These are phyloP conservation scores for Drosophila affinis DNA, from an alignment of 2,888 invertebrate species.

Conservation along the genomic window DNA sequence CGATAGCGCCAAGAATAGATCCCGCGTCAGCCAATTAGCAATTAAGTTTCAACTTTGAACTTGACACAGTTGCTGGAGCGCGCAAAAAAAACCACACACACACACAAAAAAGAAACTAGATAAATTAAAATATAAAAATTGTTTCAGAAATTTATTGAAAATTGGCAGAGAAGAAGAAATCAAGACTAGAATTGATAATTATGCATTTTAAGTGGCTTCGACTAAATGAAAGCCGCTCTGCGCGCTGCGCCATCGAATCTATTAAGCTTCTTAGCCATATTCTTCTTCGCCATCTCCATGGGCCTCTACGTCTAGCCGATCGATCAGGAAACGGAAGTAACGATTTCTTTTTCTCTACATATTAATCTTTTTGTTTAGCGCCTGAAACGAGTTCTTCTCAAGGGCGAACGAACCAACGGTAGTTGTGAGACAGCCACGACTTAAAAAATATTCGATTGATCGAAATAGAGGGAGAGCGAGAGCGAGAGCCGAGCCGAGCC, in stretches of 20 bases:
- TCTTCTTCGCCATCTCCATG: constrained; percentile 34
- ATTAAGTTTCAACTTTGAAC: constrained; percentile 62
- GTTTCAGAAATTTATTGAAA: constrained; percentile 33
- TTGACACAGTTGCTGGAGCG: constrained; percentile 60
- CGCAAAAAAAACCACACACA: constrained; percentile 2
- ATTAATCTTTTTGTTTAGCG: constrained; percentile 61
- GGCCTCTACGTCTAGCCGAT: neutral
- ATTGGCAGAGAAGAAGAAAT: constrained; percentile 30
- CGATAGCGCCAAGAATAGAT: constrained; percentile 58
- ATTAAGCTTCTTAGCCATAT: constrained; percentile 49
- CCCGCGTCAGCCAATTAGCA: constrained; percentile 41
- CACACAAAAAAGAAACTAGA: neutral
- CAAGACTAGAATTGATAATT: constrained; percentile 55
- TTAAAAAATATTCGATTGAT: constrained; percentile 40
- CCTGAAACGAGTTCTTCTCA: constrained; percentile 63
- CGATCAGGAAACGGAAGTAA: constrained; percentile 75
- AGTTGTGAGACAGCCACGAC: constrained; percentile 46
- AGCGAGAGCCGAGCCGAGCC: constrained; percentile 9
- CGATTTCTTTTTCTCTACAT: constrained; percentile 46
- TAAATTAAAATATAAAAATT: neutral
- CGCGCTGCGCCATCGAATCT: constrained; percentile 28
- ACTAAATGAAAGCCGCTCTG: constrained; percentile 38
- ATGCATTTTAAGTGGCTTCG: constrained; percentile 39
- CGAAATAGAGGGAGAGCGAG: constrained; percentile 15
- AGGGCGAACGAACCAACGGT: constrained; percentile 71